Base-by-base conservation (phyloP, 2,113 vertebrate genomes). In the Hemibagrus wyckioides region DNA sequence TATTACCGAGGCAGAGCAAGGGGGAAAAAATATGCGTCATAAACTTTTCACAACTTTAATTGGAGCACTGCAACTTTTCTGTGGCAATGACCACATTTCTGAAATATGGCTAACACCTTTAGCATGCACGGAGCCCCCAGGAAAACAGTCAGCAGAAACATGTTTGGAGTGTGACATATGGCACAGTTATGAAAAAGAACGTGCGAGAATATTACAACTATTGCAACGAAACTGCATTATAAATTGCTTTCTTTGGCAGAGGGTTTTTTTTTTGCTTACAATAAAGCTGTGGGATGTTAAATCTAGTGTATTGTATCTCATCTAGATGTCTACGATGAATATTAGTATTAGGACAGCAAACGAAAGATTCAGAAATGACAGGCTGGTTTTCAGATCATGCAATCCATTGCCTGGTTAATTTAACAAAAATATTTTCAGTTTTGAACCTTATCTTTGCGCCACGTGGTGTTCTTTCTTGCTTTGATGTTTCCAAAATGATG, bases 91-190 rank as follows among this genome's bases (percentile, higher is more conserved):
- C 41, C 79, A 71, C 67, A 54, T 33, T 56, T 73, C 11, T 14
- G 5, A 52, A 86, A 14, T 33, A 50, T 17, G 48, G 75, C 36
- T 88, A 80, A 88, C 86, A 90, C 89, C 84, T 90, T 63, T 19
- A 41, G 63, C 25, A 82, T 77, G 79, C 79, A 89, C 1, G 3
- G 23, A 41, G 57, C 56, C 57, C 17, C 41, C 67, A 23, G 33
- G 52, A 83, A 33, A 13, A 30, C 5, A 52, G 44, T 86, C 86
- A 90, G 89, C 86, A 86, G 25, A 84, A 86, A 87, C 56, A 63
- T 39, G 23, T 33, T n/a, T 11, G n/a, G 6, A 75, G 54, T 0
- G 33, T 80, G 19, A 19, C 52, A 67, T 17, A 33, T 15, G 15
- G 33, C 0, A 41, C n/a, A 39, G 39, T 4, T 77, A 23, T 61